These are phyloP conservation scores for Cosmia trapezina DNA, from an alignment of 2,888 invertebrate species.

Conservation along the genomic window DNA sequence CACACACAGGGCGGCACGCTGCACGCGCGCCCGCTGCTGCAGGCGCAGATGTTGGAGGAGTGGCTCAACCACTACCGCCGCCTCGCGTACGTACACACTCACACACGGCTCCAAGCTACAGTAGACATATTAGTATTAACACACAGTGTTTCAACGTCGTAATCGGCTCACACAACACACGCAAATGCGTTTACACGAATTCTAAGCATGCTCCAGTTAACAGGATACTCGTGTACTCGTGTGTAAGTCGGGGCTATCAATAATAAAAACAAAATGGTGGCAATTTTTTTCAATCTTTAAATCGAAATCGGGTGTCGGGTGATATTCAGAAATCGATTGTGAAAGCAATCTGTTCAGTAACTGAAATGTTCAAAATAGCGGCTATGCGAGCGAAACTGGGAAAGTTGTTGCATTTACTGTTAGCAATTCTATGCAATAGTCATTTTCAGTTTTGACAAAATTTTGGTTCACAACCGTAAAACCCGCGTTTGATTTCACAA, in stretches of 20 bases:
- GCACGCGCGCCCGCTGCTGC: constrained; percentile 97
- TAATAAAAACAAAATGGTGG: background rate
- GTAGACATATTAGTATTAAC: background rate
- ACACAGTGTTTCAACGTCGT: background rate
- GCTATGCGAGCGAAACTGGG: background rate
- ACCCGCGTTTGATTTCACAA: background rate
- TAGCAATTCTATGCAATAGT: background rate
- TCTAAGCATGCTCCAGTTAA: background rate
- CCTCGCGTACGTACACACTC: constrained; percentile 92
- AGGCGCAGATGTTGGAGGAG: constrained; percentile 95
- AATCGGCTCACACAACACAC: constrained; percentile 82
- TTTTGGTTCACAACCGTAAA: background rate
- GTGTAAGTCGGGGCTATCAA: background rate
- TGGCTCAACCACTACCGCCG: constrained; percentile 98
- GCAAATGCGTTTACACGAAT: background rate
- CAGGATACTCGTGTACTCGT: too few species aligned
- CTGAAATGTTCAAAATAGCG: background rate
- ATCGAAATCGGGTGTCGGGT: background rate
- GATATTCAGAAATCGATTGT: background rate
- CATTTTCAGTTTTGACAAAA: background rate
- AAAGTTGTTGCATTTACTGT: too few species aligned
- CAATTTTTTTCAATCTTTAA: background rate
- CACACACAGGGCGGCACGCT: constrained; percentile 94
- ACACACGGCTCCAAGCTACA: background rate
- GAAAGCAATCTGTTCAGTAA: background rate